phyloP scores from a whole-genome alignment of 2,888 invertebrate genomes.

The Isoperla grammatica region DNA sequence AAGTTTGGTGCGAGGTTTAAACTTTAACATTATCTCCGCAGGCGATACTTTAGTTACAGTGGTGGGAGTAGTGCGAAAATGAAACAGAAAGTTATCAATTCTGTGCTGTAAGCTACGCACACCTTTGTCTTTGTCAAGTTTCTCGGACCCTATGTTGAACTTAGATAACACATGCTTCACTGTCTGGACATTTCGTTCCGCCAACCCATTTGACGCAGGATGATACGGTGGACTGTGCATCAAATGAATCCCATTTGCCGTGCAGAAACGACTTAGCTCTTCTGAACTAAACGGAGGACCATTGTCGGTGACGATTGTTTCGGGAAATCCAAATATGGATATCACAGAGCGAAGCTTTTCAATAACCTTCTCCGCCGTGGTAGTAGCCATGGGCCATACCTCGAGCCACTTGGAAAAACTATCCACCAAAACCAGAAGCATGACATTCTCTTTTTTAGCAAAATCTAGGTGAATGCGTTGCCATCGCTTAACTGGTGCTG shows the following conservation, averaged over 20 bases:
- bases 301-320: constrained; percentile 15
- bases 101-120: too few relatives aligned
- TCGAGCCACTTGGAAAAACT: constrained; percentile 16
- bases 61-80: too few relatives aligned
- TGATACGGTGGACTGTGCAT: constrained; percentile 6
- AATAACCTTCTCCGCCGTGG: background rate
- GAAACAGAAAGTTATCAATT: too few relatives aligned
- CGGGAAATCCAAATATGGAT: background rate
- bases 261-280: constrained; percentile 2
- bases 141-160: too few relatives aligned
- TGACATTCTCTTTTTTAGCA: background rate
- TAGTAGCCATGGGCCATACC: constrained; percentile 4
- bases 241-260: constrained; percentile 7
- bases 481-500: too few relatives aligned
- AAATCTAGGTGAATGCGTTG: constrained; percentile 13
- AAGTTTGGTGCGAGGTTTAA: too few relatives aligned
- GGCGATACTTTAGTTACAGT: too few relatives aligned
- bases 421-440: constrained; percentile 8
- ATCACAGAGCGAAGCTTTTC: background rate
- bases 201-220: constrained; percentile 14
- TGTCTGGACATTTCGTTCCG: background rate
- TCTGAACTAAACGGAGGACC: too few relatives aligned
- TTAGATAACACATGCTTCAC: too few relatives aligned
- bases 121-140: too few relatives aligned
- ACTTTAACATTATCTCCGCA: too few relatives aligned